Percentiles rank a stretch among this genome's conserved stretches.
phyloP scores from a whole-genome alignment of 1,140 invertebrate genomes.

The Megalonaias nervosa region DNA sequence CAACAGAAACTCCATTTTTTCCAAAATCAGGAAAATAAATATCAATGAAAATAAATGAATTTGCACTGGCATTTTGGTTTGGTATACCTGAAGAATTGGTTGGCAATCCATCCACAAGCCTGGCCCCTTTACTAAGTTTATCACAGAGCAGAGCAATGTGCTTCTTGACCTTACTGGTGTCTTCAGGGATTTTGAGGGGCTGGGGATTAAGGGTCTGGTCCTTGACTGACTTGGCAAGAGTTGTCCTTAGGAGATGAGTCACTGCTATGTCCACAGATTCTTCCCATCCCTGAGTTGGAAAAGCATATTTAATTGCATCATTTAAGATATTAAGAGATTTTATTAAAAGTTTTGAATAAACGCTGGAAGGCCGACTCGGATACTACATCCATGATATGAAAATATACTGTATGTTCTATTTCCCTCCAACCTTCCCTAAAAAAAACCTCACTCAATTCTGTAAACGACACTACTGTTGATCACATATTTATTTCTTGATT shows the following conservation, averaged over 20 bases:
- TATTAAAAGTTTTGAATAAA: not conserved
- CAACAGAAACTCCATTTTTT: no score
- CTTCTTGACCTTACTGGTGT: slow-evolving; percentile 76
- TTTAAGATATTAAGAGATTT: not conserved
- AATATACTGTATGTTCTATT: not conserved
- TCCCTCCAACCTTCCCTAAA: no score
- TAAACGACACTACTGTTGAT: no score
- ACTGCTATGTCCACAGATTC: slow-evolving; percentile 75
- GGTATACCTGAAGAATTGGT: slow-evolving; percentile 15
- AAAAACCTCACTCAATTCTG: no score
- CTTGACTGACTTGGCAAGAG: slow-evolving; percentile 69
- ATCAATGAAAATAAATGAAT: no score
- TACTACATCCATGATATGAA: not conserved
- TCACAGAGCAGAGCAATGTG: slow-evolving; percentile 75
- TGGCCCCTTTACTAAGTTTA: slow-evolving; percentile 70
- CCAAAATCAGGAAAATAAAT: no score
- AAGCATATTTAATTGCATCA: slow-evolving; percentile 60
- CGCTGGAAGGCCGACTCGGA: not conserved
- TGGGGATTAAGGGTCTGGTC: slow-evolving; percentile 69
- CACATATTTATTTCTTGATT: no score
- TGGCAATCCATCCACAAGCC: slow-evolving; percentile 59
- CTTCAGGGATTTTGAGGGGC: slow-evolving; percentile 72
- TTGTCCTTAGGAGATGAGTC: slow-evolving; percentile 74
- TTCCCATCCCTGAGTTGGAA: slow-evolving; percentile 75
- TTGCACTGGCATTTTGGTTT: no score